Percentiles rank a stretch among this genome's conserved stretches.
Evolutionary conservation across 2,113 vertebrate genomes (phyloP).

Genomic region (Corynorhinus townsendii): DNA sequence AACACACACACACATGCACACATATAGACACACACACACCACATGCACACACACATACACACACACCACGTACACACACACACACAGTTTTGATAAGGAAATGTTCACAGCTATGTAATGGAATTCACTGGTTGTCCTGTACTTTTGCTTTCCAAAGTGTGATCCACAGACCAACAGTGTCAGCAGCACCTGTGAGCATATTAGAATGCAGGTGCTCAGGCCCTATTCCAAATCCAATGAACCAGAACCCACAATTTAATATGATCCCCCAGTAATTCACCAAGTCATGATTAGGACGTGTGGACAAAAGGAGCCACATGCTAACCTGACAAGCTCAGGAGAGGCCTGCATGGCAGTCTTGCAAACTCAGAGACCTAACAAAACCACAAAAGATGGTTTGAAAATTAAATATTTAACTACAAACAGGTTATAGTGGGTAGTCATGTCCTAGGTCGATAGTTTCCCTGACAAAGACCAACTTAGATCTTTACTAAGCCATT

Average conservation of each 20-base stretch:
- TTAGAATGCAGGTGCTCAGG: background rate
- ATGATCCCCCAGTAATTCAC: background rate
- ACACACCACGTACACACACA: fast-evolving
- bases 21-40: background rate
- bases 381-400: too few species aligned
- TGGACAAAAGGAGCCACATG: too few species aligned
- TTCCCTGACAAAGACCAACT: too few species aligned
- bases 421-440: too few species aligned
- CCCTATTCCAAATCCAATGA: background rate
- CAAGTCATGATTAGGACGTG: background rate
- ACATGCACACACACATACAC: too few species aligned
- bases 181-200: background rate
- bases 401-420: too few species aligned
- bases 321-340: too few species aligned
- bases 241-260: background rate
- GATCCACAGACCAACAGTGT: background rate
- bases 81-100: background rate
- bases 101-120: background rate
- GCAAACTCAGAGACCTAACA: too few species aligned
- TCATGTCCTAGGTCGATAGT: too few species aligned
- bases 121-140: background rate
- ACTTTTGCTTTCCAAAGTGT: background rate
- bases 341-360: too few species aligned
- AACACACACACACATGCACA: background rate
- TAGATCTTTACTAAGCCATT: too few species aligned